A percentile compares a stretch with the other conserved stretches of the same genome.
Evolutionary conservation across 1,140 invertebrate genomes (phyloP).

Genomic region (Trinorchestia longiramus): DNA sequence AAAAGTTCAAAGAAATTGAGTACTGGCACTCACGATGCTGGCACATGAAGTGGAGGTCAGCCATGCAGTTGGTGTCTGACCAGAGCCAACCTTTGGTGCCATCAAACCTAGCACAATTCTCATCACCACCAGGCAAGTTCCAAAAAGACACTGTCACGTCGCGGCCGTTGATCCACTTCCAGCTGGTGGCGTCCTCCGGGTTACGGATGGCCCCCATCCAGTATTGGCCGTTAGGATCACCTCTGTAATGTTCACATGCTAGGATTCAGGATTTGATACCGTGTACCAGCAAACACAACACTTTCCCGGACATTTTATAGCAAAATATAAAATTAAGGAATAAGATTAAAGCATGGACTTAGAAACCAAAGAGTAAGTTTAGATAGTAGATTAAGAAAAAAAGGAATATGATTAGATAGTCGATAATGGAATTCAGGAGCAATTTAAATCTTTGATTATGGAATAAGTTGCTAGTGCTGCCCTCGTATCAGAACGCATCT

Average conservation of each 20-base stretch:
- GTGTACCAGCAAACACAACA: background rate
- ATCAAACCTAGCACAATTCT: constrained; percentile 91
- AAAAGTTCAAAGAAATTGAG: background rate
- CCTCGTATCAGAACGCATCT: background rate
- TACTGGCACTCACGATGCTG: constrained; percentile 87
- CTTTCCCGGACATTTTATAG: background rate
- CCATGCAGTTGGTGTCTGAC: constrained; percentile 91
- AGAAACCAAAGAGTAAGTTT: background rate
- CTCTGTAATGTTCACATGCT: constrained; percentile 77
- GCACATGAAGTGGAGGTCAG: constrained; percentile 90
- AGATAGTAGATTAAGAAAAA: no score
- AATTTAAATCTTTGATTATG: background rate
- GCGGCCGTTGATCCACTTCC: constrained; percentile 90
- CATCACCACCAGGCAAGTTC: constrained; percentile 86
- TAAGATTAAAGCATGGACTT: no score
- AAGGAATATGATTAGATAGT: no score
- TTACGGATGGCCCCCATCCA: constrained; percentile 94
- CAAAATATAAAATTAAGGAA: background rate
- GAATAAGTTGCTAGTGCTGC: background rate
- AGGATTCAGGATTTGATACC: background rate
- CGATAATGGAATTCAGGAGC: background rate
- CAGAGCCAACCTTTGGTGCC: constrained; percentile 94
- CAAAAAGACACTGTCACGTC: constrained; percentile 93
- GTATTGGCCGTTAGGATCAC: constrained; percentile 91
- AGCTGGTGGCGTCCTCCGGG: constrained; percentile 81